Evolutionary conservation across 2,888 invertebrate species (phyloP), one percentile per base, ranked within the genome.

Genomic region (Apodemia duryi): DNA sequence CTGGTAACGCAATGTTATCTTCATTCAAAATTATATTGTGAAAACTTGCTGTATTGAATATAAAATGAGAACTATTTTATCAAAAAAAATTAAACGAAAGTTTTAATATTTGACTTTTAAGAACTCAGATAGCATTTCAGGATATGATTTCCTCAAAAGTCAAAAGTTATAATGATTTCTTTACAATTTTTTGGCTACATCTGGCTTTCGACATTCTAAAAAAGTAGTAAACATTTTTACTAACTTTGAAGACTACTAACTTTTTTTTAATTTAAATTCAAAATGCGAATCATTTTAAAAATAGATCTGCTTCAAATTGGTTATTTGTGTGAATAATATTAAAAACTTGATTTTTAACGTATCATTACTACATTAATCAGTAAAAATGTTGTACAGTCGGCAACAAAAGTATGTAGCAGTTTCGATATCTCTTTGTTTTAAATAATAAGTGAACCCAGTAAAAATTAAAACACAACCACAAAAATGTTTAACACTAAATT

Each of bases 351-450:
- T 60, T 60, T 35, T n/a, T 51, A 51, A 32, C 32, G 35, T 60
- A 57, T 32, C 13, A 13, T 60, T 49, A 49, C 46, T 49, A 62
- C 61, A 62, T 28, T 49, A 5, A 43, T 38, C 29, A n/a, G 61
- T 10, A 38, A 38, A 61, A 29, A 61, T 61, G 61, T 41, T 13
- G 63, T 64, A 61, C 29, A 21, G 28, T 64, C 61, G 35, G 35
- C 61, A 51, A 61, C 61, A 21, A 61, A 9, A 60, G 28, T 63
- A 6, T 32, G 11, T 57, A 57, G 29, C 11, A 32, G 11, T 29
- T 57, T 29, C 5, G 6, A 54, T 5, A 6, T 11, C 43, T 43
- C 13, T 43, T 11, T 35, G 35, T 43, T 10, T 41, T 43, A 10
- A 43, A n/a, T n/a, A 49, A n/a, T n/a, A 5, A 46, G 0, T 13